These are phyloP conservation scores for Limnephilus marmoratus DNA, from an alignment of 2,888 invertebrate species.

Conservation along the genomic window DNA sequence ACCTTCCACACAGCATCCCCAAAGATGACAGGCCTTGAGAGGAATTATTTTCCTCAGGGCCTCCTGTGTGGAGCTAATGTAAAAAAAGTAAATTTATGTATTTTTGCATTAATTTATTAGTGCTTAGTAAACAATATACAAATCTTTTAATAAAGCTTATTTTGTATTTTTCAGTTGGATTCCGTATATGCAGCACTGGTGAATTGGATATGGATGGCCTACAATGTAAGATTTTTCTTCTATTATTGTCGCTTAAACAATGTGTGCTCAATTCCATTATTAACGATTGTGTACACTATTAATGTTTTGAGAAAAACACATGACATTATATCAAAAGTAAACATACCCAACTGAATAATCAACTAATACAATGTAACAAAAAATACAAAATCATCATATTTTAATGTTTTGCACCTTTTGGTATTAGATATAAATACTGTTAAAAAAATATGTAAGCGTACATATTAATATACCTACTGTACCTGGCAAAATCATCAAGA, in stretches of 20 bases:
- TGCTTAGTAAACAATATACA: too few species aligned
- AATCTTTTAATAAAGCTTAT: neutral
- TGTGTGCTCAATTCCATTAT: neutral
- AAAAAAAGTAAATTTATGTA: too few species aligned
- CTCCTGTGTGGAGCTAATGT: too few species aligned
- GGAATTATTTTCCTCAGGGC: too few species aligned
- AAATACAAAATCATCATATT: too few species aligned
- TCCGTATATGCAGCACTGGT: slow-evolving; percentile 86
- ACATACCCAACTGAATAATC: neutral
- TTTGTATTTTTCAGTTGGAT: slow-evolving; percentile 80
- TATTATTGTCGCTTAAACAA: neutral
- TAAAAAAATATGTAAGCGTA: neutral
- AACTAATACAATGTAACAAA: neutral
- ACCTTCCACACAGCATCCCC: too few species aligned
- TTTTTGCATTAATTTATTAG: too few species aligned
- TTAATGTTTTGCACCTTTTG: too few species aligned
- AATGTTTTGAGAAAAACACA: slow-evolving; percentile 6
- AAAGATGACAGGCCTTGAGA: too few species aligned
- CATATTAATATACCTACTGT: too few species aligned
- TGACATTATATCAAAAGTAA: neutral
- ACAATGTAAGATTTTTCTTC: slow-evolving; percentile 82
- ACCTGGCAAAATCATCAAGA: too few species aligned
- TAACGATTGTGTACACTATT: neutral
- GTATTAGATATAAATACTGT: neutral
- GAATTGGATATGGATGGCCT: slow-evolving; percentile 89